Evolutionary conservation across 2,888 invertebrate species (phyloP), one percentile per base, ranked within the genome.

Genomic region (Drosophila peninsularis): DNA sequence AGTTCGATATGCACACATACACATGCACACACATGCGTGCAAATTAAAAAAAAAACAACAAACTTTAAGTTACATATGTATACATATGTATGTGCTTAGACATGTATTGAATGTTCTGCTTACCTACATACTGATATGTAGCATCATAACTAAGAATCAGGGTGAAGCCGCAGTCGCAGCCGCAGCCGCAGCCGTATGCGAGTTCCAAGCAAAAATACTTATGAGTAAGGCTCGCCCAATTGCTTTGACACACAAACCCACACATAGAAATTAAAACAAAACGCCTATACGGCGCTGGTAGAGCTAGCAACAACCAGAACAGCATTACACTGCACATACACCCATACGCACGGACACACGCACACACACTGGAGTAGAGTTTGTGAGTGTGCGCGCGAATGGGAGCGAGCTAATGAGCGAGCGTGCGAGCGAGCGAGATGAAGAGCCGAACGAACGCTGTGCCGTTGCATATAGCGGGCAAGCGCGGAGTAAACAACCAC

Each of bases 221-320:
- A 42, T 41, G 44, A 64, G 71, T 47, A 71, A 69, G 71, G 71
- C 72, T 74, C 70, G 80, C 80, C 84, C 89, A 88, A 86, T 84
- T 88, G 86, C 83, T 88, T 88, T 84, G 83, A 86, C 83, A 86
- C 75, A 84, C 73, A 84, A 84, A 82, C 83, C 85, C 85, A 84
- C 86, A 88, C 88, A 83, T 75, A 80, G 77, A 83, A 77, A 80
- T 85, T 82, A 80, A 74, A 88, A 88, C 85, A 85, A 88, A 88
- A 86, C 88, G 75, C 83, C 86, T 70, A 78, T 70, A 78, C 64
- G 71, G 75, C 27, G 27, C 75, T 75, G 66, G 42, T 41, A 42
- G 39, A 64, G 39, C 61, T 49, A 44, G 54, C 49, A 64, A 50
- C 34, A 70, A 41, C 50, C 62, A 44, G 37, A 62, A 49, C 32